Evolutionary conservation across 2,888 invertebrate genomes (phyloP), one percentile per base, ranked within the genome.

Genomic region (Acronicta aceris): DNA sequence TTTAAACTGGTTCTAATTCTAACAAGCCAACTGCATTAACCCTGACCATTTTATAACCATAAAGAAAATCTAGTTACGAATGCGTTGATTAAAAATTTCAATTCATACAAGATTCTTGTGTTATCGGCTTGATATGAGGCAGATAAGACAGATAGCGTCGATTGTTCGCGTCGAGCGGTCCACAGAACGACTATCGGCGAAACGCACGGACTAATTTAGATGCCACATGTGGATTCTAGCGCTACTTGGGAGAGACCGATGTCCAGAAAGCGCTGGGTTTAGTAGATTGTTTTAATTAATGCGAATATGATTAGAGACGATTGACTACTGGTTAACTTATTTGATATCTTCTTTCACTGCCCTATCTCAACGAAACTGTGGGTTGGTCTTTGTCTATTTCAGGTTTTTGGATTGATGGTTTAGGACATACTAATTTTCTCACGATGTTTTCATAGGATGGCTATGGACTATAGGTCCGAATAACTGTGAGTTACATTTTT

Each of bases 141-240:
- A 65, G 78, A 83, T 80, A 81, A 76, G 65, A 63, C 59, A 81
- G 76, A 81, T 83, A 81, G 59, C 57, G 65, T 49, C 68, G 71
- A 79, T 76, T 78, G 81, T 79, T 78, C 41, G 51, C 59, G 61
- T 58, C 42, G 69, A 63, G 65, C 53, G 71, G 78, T 77, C 63
- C 38, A 64, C 57, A 53, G 69, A 55, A 49, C 67, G 59, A 65
- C 58, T 66, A 71, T 69, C 57, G 64, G 62, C 62, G 63, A 65
- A 69, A 67, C 72, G 76, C 68, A 73, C 61, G 68, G 76, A 84
- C 84, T 87, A 86, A 87, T 88, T 88, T 73, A 78, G 79, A 78
- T 81, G 78, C 81, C 88, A 87, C 82, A 85, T 87, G 84, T 82
- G 80, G 73, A 75, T 74, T 65, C 64, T 67, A 57, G 1, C 53